Evolutionary conservation across 2,888 invertebrate genomes (phyloP).

Genomic region (Theretra japonica): DNA sequence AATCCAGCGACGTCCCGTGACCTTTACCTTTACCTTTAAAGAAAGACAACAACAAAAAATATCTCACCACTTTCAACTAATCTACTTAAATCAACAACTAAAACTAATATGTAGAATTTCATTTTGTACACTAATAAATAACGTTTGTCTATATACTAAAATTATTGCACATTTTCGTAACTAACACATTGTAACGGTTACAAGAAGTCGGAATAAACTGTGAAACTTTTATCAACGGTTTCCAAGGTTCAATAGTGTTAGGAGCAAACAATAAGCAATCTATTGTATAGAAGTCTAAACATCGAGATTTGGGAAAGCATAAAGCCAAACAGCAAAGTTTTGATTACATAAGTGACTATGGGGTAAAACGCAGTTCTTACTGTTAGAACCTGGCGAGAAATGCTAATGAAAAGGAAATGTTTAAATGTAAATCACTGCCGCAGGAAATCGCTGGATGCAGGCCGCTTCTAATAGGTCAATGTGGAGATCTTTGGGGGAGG

Average conservation of each 20-base stretch:
- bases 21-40: too few species aligned
- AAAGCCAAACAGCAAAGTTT: background rate
- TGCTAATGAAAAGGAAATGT: too few species aligned
- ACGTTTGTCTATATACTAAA: background rate
- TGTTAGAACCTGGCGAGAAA: too few species aligned
- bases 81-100: conserved; percentile 42
- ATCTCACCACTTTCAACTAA: conserved; percentile 57
- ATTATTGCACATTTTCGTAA: background rate
- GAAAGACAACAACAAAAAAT: background rate
- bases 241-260: background rate
- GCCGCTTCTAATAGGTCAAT: too few species aligned
- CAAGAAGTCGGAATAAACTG: background rate
- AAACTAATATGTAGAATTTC: conserved; percentile 37
- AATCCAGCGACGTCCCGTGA: too few species aligned
- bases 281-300: conserved; percentile 7
- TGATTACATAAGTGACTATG: background rate
- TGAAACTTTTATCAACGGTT: background rate
- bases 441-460: too few species aligned
- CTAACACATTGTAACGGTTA: background rate
- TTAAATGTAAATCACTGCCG: too few species aligned
- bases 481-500: too few species aligned
- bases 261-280: background rate
- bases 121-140: background rate
- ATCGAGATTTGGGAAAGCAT: background rate
- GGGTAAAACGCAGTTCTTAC: background rate